These are phyloP conservation scores for Enteromius mattozi DNA, from an alignment of 2,797 vertebrate genomes.

Conservation along the genomic window DNA sequence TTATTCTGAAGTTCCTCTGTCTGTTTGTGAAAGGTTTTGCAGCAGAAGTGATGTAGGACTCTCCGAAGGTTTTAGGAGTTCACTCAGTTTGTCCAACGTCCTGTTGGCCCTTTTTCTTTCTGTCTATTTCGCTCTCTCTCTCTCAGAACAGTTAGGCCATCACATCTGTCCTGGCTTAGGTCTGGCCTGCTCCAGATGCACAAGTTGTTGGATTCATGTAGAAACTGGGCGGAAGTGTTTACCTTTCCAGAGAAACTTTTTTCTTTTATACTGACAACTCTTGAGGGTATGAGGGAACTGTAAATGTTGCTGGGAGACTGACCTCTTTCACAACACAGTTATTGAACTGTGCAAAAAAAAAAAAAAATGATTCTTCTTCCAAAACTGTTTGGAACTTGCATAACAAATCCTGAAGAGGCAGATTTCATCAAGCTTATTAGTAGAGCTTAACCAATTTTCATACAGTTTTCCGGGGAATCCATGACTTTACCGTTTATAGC, in stretches of 20 bases:
- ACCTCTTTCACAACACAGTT: slow-evolving; percentile 17
- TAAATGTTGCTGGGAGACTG: slow-evolving; percentile 14
- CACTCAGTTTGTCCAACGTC: slow-evolving; percentile 32
- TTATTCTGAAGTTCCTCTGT: background rate
- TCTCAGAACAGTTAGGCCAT: slow-evolving; percentile 26
- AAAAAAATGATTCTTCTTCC: background rate
- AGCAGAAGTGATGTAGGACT: slow-evolving; percentile 48
- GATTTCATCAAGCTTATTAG: background rate
- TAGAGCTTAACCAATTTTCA: slow-evolving; percentile 23
- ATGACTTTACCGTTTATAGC: slow-evolving; percentile 46
- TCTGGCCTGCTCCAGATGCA: slow-evolving; percentile 68
- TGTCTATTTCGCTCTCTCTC: slow-evolving; percentile 55
- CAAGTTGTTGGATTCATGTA: slow-evolving; percentile 75
- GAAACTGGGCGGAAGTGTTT: slow-evolving; percentile 75
- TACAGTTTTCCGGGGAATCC: slow-evolving; percentile 49
- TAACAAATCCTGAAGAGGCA: background rate
- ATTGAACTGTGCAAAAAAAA: slow-evolving; percentile 16
- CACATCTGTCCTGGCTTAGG: slow-evolving; percentile 77
- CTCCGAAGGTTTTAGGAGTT: slow-evolving; percentile 40
- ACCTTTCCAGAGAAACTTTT: slow-evolving; percentile 69
- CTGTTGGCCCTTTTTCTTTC: slow-evolving; percentile 17
- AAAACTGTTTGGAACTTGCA: background rate
- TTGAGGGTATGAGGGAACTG: slow-evolving; percentile 44
- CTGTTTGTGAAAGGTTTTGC: slow-evolving; percentile 15
- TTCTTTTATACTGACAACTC: slow-evolving; percentile 15